Evolutionary conservation across 2,113 vertebrate genomes (phyloP), one percentile per base, ranked within the genome.

Genomic region (Aegithalos caudatus): DNA sequence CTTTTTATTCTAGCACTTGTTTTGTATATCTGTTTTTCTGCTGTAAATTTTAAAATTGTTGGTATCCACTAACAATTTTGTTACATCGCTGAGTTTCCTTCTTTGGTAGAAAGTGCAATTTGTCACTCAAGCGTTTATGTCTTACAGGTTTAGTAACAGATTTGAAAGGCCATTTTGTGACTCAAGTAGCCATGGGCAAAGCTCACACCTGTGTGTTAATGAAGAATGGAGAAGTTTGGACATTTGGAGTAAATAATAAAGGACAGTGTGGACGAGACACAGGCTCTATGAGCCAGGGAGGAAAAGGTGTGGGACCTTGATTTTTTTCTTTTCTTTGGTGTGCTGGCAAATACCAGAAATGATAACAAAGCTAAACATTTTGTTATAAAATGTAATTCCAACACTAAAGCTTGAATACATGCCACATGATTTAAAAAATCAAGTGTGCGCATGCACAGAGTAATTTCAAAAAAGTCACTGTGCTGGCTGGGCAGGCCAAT

Each of bases 181-280:
- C 98, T 96, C 99, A 99, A 96, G 99, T 99, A 83, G 99, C 99
- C 72, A 99, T 99, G 99, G 99, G 99, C 40, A 99, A 99, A 97
- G 99, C 99, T 96, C 99, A 99, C 62, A 99, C 99, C 14, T 99
- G 99, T 96, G 99, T 99, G 61, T 97, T 99, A 96, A 99, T 99
- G 94, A 99, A 99, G 95, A 99, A 98, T 6, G 99, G 99, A 44
- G 99, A 99, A 91, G 99, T 99, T 72, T 99, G 99, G 99, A 99
- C 99, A 1, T 99, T 99, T 95, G 99, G 99, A 21, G 99, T 99
- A 72, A 99, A 99, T 97, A 99, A 99, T 97, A 99, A 99, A 97
- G 99, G 99, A 64, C 99, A 99, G 48, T 99, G 99, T 98, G 99
- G 99, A 80, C 97, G 99, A 97, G 99, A 99, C 95, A 99, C 99